Base-by-base conservation (phyloP, 2,888 invertebrate genomes). In the Yponomeuta evonymella region DNA sequence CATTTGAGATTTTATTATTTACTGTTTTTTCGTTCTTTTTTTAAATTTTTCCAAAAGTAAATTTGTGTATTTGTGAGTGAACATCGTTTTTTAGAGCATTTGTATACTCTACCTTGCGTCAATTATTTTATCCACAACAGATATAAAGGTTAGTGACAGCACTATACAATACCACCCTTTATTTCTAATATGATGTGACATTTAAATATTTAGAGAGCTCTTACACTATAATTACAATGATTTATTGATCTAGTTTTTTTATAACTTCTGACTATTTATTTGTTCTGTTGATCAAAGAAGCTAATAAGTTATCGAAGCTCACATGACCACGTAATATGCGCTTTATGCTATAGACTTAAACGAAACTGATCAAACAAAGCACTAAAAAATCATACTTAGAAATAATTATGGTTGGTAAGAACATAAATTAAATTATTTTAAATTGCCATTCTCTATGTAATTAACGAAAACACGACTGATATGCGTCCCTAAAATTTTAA, bases 121-220 rank as follows among this genome's bases (percentile, higher is more conserved):
- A 51, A 69, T 69, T 48, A 69, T 69, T 58, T 65, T 65, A 70
- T 70, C 29, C n/a, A 58, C 8, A 51, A 62, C 5, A 58, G 23
- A 29, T 64, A 29, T 64, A 4, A 33, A 15, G 30, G 15, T 43
- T 58, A 72, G 68, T 71, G 29, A 8, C 65, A 65, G n/a, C 65
- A 23, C 65, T 65, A 65, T 36, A 12, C 2, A 43, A 23, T 15
- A 9, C n/a, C 48, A 70, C 70, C 70, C 70, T 64, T 70, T 3
- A 65, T 70, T 72, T 73, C 65, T 33, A 29, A 77, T 74, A 73
- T 74, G 78, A 81, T 78, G 80, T 79, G 79, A 79, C 83, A 82
- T 82, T 82, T 84, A 83, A 85, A 84, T 86, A 85, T 86, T 86
- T 84, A 84, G 79, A 83, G 76, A 83, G 81, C 84, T 83, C 83